phyloP scores from a whole-genome alignment of 2,888 invertebrate species.

The Heliconius cydno region DNA sequence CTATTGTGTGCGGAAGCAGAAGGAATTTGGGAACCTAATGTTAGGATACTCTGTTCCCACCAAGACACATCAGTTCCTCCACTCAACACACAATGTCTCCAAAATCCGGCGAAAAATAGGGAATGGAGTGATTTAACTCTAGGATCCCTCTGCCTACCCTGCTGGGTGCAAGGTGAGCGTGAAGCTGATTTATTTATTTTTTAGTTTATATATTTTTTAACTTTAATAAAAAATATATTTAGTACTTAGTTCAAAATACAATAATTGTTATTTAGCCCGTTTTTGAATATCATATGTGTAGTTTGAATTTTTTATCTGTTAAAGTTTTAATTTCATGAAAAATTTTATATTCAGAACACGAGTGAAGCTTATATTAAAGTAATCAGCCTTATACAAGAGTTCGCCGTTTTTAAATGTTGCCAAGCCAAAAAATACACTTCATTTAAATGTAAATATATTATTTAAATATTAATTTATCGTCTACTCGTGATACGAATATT shows the following conservation, averaged over 20 bases:
- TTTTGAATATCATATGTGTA: background rate
- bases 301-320: background rate
- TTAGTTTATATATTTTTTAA: too few species aligned
- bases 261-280: background rate
- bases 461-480: background rate
- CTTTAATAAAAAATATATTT: too few species aligned
- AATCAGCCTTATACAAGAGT: conserved; percentile 13
- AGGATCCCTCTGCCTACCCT: too few species aligned
- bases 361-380: conserved; percentile 7
- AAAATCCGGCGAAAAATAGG: too few species aligned
- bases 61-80: too few species aligned
- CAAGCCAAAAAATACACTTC: background rate
- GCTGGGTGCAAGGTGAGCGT: too few species aligned
- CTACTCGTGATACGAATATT: background rate
- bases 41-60: too few species aligned
- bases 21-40: too few species aligned
- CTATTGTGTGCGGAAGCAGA: too few species aligned
- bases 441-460: background rate
- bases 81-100: too few species aligned
- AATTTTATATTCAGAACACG: conserved; percentile 8
- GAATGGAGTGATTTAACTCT: too few species aligned
- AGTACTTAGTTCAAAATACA: background rate
- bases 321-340: conserved; percentile 1
- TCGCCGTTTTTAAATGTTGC: background rate
- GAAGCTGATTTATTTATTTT: too few species aligned